phyloP scores from a whole-genome alignment of 2,113 vertebrate genomes.

The Bettongia penicillata region DNA sequence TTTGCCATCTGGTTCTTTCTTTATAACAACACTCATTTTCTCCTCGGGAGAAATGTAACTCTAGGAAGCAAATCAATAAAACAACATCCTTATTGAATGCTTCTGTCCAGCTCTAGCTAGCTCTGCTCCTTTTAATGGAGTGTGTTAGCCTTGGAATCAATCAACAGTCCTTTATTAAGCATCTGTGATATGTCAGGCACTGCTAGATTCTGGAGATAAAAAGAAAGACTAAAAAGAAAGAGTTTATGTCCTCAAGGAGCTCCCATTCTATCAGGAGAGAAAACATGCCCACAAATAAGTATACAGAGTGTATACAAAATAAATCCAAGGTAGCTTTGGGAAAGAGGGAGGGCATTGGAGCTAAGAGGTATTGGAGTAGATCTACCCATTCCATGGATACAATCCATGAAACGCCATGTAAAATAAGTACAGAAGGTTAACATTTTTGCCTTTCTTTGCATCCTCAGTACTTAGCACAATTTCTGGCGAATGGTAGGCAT shows the following conservation, averaged over 20 bases:
- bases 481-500: not conserved
- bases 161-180: not conserved
- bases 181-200: not conserved
- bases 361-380: not conserved
- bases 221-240: not conserved
- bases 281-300: not conserved
- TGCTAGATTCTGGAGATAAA: not conserved
- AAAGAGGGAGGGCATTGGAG: not conserved
- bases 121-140: not conserved
- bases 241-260: not conserved
- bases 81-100: not conserved
- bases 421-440: not conserved
- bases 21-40: not conserved
- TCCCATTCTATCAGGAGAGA: not conserved
- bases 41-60: not conserved
- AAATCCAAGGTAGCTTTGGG: not conserved
- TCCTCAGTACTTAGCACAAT: not conserved
- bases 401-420: not conserved
- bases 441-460: not conserved
- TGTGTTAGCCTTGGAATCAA: not conserved
- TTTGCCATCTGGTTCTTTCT: constrained; percentile 16
- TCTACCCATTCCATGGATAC: not conserved
- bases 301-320: not conserved
- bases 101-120: not conserved
- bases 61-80: not conserved